Percentiles rank a stretch among this genome's conserved stretches.
Conservation (phyloP, 1,140 invertebrate species). For the Paraescarpia echinospica region DNA sequence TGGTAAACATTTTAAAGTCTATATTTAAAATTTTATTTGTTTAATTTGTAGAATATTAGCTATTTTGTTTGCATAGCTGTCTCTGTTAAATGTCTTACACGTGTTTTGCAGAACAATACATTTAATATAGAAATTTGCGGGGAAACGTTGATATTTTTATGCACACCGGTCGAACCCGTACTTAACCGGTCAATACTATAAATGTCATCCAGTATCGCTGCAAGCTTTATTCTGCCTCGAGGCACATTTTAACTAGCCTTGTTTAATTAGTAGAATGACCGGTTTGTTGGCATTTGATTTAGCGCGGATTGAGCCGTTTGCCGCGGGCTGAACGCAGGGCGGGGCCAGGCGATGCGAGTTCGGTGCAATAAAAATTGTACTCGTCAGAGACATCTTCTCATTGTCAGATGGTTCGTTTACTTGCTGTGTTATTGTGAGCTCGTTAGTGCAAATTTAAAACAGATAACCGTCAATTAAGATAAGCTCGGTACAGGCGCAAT, state of each 20-base stretch:
- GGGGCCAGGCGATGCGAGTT: neutral
- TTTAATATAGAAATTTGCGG: neutral
- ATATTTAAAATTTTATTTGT: no score
- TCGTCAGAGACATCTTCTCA: neutral
- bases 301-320: neutral
- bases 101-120: neutral
- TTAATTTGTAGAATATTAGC: no score
- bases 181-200: neutral
- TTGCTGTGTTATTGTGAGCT: neutral
- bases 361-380: neutral
- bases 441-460: neutral
- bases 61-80: neutral
- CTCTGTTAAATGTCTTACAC: neutral
- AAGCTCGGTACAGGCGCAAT: neutral
- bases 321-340: neutral
- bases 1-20: no score
- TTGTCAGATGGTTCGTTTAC: neutral
- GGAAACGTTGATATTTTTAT: neutral
- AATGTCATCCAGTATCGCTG: neutral
- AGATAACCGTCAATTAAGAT: neutral
- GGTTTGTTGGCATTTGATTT: constrained; percentile 1
- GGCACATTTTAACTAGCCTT: neutral
- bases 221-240: neutral
- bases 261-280: constrained; percentile 1
- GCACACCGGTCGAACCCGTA: neutral